phyloP scores from a whole-genome alignment of 2,113 vertebrate species.

The Naja naja region DNA sequence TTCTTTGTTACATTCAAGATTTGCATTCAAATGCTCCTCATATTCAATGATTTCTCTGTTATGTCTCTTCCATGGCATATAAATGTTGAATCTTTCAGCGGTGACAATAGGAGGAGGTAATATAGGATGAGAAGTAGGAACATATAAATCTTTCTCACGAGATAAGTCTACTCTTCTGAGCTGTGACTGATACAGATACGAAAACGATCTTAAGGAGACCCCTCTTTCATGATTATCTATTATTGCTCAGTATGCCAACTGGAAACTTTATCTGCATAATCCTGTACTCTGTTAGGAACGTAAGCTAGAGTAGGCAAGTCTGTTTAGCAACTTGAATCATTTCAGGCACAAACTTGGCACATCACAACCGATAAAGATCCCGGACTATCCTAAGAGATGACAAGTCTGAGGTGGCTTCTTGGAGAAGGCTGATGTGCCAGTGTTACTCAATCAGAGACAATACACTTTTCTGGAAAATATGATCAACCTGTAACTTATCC shows the following conservation, averaged over 20 bases:
- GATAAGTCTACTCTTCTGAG: not conserved
- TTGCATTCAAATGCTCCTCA: not conserved
- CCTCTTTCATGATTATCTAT: not conserved
- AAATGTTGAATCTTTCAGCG: not conserved
- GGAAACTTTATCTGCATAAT: constrained; percentile 8
- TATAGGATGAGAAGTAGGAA: not conserved
- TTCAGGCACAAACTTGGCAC: constrained; percentile 8
- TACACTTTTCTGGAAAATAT: not conserved
- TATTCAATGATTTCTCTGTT: not conserved
- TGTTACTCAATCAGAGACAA: not conserved
- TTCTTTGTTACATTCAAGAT: not conserved
- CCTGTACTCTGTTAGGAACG: constrained; percentile 2
- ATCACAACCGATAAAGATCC: not conserved
- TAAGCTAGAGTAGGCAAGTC: not conserved
- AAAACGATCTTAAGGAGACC: constrained; percentile 1
- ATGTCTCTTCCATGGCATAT: not conserved
- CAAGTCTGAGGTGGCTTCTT: not conserved
- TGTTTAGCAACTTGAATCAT: constrained; percentile 14
- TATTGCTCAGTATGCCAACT: not conserved
- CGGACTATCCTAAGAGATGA: not conserved
- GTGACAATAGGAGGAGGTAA: not conserved
- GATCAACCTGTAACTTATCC: not conserved
- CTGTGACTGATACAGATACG: not conserved
- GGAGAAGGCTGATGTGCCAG: not conserved
- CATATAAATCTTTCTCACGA: not conserved